A percentile compares a stretch with the other conserved stretches of the same genome.
phyloP scores from a whole-genome alignment of 2,888 invertebrate genomes.

The Neoaliturus tenellus region DNA sequence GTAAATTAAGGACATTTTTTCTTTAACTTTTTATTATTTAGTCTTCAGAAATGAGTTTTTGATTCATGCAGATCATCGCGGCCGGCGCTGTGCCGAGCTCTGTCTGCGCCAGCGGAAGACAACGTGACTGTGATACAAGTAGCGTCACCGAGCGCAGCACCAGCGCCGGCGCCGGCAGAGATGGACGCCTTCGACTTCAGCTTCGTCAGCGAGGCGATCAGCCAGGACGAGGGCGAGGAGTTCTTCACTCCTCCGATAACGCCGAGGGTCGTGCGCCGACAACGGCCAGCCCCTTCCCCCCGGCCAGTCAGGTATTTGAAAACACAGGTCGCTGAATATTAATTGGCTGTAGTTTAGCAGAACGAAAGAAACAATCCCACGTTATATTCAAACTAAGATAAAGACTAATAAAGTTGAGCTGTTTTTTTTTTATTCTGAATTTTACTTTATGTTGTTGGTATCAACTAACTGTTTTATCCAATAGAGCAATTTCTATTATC shows the following conservation, averaged over 20 bases:
- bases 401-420: too few species aligned
- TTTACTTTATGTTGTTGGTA: too few species aligned
- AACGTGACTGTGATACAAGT: constrained; percentile 68
- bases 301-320: constrained; percentile 28
- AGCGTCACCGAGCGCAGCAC: constrained; percentile 48
- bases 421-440: too few species aligned
- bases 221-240: constrained; percentile 61
- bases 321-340: too few species aligned
- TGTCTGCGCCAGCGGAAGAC: constrained; percentile 51
- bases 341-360: too few species aligned
- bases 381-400: too few species aligned
- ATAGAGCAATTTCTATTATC: too few species aligned
- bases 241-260: constrained; percentile 64
- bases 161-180: background rate
- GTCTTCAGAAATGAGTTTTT: too few species aligned
- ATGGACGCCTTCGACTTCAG: constrained; percentile 64
- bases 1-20: too few species aligned
- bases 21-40: too few species aligned
- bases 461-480: too few species aligned
- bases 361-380: too few species aligned
- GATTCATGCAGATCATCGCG: constrained; percentile 2
- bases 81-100: background rate
- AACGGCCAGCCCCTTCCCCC: background rate
- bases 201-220: constrained; percentile 61
- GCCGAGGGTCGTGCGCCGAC: constrained; percentile 40